Evolutionary conservation across 1,140 invertebrate species (phyloP), one percentile per base, ranked within the genome.

Genomic region (Zaprionus africanus): DNA sequence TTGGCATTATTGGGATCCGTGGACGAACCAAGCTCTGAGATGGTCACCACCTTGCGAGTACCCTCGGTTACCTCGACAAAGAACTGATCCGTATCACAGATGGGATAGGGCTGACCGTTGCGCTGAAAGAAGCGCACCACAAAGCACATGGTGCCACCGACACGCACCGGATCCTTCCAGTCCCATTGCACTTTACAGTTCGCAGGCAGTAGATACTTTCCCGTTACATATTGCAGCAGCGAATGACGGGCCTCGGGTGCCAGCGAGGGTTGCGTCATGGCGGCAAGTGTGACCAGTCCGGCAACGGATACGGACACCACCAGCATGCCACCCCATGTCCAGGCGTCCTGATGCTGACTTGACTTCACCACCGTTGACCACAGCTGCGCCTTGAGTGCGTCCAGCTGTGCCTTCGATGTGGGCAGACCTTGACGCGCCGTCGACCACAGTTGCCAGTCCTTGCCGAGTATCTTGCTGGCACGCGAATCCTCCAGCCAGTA

Each of bases 81-180:
- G 59, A 98, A 94, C 92, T 97, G 96, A 93, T 98, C 97, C 63
- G 96, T 97, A 94, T 98, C 97, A 93, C 97, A 98, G 78, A 98
- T 96, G 78, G 97, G 97, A 94, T 98, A 98, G 66, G 97, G 96
- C 90, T 97, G 96, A 24, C 97, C 97, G 91, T 98, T 98, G 82
- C 97, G 96, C 93, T 98, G 97, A 94, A 96, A 98, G 93, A 98
- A 98, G 94, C 97, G 94, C 56, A 98, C 96, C 62, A 95, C 96
- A 93, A 98, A 98, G 83, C 96, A 97, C 94, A 98, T 96, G 5
- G 97, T 98, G 91, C 96, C 96, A 12, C 97, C 98, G 1, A 99
- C 98, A 12, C 95, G 93, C 70, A 96, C 95, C 15, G 97, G 97
- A 92, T 98, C 97, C 59, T 95, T 94, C 97, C 97, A 99, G 78